A percentile compares a stretch with the other conserved stretches of the same genome.
These are phyloP conservation scores for Eupristina koningsbergeri DNA, from an alignment of 1,140 invertebrate species.

Conservation along the genomic window DNA sequence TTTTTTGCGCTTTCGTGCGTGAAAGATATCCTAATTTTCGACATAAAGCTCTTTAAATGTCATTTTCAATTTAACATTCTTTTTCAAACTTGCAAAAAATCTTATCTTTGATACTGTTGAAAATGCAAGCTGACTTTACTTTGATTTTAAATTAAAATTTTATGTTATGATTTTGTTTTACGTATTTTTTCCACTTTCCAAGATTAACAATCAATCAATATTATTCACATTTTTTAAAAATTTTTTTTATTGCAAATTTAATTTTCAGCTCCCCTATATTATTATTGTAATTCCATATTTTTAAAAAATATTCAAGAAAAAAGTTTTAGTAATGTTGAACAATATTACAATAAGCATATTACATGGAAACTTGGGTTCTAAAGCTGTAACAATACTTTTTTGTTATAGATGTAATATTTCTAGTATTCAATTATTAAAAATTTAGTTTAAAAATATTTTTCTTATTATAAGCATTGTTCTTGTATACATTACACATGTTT, in stretches of 20 bases:
- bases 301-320: not conserved
- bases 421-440: not conserved
- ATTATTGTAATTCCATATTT: not conserved
- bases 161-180: no score
- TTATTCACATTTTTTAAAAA: not conserved
- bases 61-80: not conserved
- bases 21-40: slow-evolving; percentile 27
- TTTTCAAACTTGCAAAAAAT: not conserved
- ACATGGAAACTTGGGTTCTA: not conserved
- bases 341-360: not conserved
- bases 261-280: not conserved
- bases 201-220: not conserved
- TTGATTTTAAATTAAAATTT: not conserved
- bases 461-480: no score
- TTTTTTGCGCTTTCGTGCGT: slow-evolving; percentile 16
- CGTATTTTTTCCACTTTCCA: not conserved
- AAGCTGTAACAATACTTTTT: not conserved
- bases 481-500: not conserved
- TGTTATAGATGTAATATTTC: not conserved
- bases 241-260: not conserved
- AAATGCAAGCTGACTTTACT: not conserved
- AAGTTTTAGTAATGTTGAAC: not conserved
- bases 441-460: not conserved
- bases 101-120: not conserved
- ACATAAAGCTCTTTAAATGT: not conserved